phyloP scores from a whole-genome alignment of 2,888 invertebrate species.

The Timema podura region DNA sequence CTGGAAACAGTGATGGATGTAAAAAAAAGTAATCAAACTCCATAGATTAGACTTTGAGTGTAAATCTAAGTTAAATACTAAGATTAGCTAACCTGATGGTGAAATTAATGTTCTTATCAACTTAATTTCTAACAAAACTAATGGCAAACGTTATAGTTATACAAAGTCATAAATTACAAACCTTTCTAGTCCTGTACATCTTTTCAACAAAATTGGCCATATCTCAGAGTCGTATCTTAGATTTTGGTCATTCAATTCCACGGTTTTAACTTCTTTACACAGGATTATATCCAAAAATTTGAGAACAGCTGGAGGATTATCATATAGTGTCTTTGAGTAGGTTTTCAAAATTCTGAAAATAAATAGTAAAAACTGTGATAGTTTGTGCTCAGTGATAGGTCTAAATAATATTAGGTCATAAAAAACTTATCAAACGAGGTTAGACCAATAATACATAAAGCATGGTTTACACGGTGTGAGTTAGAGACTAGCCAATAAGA shows the following conservation, averaged over 20 bases:
- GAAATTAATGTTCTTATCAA: too few relatives aligned
- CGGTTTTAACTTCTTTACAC: constrained; percentile 19
- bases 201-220: constrained; percentile 24
- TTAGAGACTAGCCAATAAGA: too few relatives aligned
- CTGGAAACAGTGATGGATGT: too few relatives aligned
- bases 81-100: too few relatives aligned
- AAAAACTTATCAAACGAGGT: not conserved
- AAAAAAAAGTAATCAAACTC: too few relatives aligned
- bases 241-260: constrained; percentile 20
- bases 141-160: not conserved
- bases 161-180: constrained; percentile 7
- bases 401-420: not conserved
- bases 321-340: not conserved
- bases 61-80: too few relatives aligned
- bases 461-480: too few relatives aligned
- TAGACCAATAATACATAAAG: too few relatives aligned
- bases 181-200: constrained; percentile 25
- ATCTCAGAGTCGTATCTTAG: constrained; percentile 13
- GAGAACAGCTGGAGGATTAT: constrained; percentile 7
- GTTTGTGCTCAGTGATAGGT: not conserved
- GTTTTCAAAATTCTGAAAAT: constrained; percentile 19
- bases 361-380: not conserved
- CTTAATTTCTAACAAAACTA: too few relatives aligned
- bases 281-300: constrained; percentile 23
- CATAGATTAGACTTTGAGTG: too few relatives aligned